Conservation (phyloP, 64 coral and sea anemone species). For the Platygyra sinensis region DNA sequence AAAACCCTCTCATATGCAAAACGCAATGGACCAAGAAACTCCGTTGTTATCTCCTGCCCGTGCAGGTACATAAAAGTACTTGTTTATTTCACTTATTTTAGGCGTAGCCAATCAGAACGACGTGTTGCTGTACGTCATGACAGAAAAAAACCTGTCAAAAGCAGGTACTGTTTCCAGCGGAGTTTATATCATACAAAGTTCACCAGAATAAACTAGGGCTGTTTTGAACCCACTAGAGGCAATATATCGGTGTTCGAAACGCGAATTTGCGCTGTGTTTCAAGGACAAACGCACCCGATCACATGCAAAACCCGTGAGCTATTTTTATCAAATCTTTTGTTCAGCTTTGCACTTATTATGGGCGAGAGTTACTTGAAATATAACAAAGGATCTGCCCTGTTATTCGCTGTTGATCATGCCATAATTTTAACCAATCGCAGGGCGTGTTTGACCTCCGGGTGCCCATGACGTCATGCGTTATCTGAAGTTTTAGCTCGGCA, state of each 20-base stretch:
- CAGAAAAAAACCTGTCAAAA: neutral
- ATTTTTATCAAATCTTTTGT: neutral
- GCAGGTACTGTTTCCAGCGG: constrained; percentile 1
- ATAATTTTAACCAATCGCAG: constrained; percentile 25
- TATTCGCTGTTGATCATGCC: constrained; percentile 28
- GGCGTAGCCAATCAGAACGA: neutral
- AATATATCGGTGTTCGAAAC: neutral
- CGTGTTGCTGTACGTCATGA: neutral
- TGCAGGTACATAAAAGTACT: neutral
- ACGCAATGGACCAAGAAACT: neutral
- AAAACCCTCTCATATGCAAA: no score
- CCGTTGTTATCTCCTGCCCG: neutral
- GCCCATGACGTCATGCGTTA: constrained; percentile 4
- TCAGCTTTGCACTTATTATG: neutral
- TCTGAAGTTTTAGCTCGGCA: neutral
- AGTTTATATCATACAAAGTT: no score
- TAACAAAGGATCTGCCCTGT: neutral
- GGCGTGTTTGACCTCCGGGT: neutral
- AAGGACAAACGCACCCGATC: neutral
- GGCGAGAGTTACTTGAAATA: neutral
- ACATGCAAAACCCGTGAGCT: neutral
- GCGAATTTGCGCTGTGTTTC: neutral
- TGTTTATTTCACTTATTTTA: neutral
- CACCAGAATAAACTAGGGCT: neutral
- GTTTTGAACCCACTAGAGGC: neutral